Evolutionary conservation across 2,113 vertebrate genomes (phyloP).

Genomic region (Rhinopomastus cyanomelas): DNA sequence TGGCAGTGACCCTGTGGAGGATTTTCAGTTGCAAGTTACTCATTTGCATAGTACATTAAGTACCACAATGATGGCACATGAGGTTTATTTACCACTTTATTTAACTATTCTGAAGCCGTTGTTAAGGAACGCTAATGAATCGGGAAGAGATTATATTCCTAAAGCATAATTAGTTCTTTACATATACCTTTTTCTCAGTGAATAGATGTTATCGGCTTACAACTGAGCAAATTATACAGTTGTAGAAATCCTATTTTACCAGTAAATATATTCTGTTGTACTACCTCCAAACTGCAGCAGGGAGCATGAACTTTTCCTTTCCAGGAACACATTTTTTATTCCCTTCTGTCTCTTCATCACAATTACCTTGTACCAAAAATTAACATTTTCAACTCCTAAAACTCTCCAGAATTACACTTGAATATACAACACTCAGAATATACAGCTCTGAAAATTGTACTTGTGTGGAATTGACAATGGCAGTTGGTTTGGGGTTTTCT

Average conservation of each 20-base stretch:
- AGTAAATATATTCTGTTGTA: background rate
- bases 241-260: background rate
- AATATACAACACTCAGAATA: too few relatives aligned
- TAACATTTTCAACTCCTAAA: background rate
- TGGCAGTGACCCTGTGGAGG: background rate
- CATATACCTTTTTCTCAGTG: background rate
- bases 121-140: background rate
- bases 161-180: background rate
- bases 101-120: background rate
- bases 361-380: background rate
- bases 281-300: background rate
- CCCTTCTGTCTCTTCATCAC: background rate
- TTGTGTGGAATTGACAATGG: background rate
- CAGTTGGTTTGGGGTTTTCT: background rate
- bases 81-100: background rate
- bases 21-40: background rate
- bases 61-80: background rate
- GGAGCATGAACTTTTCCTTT: background rate
- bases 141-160: background rate
- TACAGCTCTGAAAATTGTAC: background rate
- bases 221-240: background rate
- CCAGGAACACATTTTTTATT: background rate
- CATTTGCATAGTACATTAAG: background rate
- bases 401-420: too few relatives aligned
- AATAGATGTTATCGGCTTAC: fast-evolving